A percentile compares a stretch with the other conserved stretches of the same genome.
phyloP scores from a whole-genome alignment of 2,888 invertebrate genomes.

The Ectemnius continuus region DNA sequence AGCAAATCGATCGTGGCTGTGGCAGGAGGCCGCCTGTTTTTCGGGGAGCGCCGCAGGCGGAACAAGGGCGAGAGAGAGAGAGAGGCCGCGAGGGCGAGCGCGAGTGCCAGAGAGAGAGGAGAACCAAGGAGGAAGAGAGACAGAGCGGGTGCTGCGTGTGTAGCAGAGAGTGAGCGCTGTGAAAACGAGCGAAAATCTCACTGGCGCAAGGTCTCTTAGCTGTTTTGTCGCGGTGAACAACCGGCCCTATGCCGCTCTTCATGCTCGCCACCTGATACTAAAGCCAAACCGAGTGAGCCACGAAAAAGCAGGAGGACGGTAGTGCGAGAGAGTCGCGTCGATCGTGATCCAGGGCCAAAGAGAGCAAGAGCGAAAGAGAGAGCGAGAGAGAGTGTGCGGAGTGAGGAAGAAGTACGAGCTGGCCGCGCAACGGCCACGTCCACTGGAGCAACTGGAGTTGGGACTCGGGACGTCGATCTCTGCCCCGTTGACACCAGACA shows the following conservation, averaged over 20 bases:
- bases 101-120: constrained; percentile 7
- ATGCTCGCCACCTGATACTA: constrained; percentile 31
- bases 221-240: constrained; percentile 18
- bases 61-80: not conserved
- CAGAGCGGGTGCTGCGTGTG: constrained; percentile 14
- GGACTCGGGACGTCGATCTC: constrained; percentile 43
- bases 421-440: constrained; percentile 33
- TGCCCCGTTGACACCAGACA: constrained; percentile 37
- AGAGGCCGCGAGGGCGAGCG: not conserved
- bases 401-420: constrained; percentile 12
- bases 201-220: constrained; percentile 50
- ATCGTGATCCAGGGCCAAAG: too few relatives aligned
- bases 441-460: constrained; percentile 34
- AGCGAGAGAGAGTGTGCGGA: not conserved
- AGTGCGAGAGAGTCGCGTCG: too few relatives aligned
- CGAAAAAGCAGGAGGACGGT: too few relatives aligned
- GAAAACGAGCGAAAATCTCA: constrained; percentile 32
- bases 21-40: constrained; percentile 20
- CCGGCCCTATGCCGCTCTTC: constrained; percentile 35
- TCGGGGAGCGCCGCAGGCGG: not conserved
- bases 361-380: not conserved
- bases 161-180: constrained; percentile 13
- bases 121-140: constrained; percentile 38
- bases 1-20: constrained; percentile 25
- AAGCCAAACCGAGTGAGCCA: too few relatives aligned